A percentile compares a stretch with the other conserved stretches of the same genome.
phyloP scores from a whole-genome alignment of 2,113 vertebrate species.

The Chascanopsetta lugubris region DNA sequence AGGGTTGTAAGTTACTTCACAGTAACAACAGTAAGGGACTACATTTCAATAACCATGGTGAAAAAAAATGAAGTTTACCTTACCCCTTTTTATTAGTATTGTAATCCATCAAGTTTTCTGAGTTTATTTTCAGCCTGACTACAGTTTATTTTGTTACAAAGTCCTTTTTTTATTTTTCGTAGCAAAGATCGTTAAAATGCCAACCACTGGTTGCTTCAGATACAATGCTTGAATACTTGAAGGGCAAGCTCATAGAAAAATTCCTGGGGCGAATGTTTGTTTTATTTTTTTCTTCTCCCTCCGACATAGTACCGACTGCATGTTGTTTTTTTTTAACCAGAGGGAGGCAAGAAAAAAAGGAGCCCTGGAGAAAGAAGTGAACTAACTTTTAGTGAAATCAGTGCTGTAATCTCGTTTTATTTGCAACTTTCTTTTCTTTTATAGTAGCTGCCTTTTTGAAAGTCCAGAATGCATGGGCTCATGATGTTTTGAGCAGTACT shows the following conservation, averaged over 20 bases:
- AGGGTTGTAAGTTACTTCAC: constrained; percentile 34
- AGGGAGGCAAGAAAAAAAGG: constrained; percentile 53
- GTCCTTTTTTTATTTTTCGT: constrained; percentile 50
- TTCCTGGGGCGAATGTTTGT: constrained; percentile 36
- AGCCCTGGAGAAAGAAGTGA: constrained; percentile 76
- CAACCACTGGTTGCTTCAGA: constrained; percentile 77
- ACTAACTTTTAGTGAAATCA: constrained; percentile 65
- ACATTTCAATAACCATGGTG: constrained; percentile 47
- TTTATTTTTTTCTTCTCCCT: constrained; percentile 53
- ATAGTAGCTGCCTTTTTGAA: constrained; percentile 74
- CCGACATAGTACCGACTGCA: constrained; percentile 69
- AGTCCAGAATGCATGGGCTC: constrained; percentile 66
- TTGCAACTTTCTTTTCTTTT: constrained; percentile 61
- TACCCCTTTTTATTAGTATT: constrained; percentile 60
- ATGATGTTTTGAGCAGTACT: constrained; percentile 53
- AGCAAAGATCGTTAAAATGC: constrained; percentile 69
- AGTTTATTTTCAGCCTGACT: constrained; percentile 55
- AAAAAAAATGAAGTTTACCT: constrained; percentile 63
- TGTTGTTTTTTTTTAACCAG: constrained; percentile 74
- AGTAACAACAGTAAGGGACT: constrained; percentile 46
- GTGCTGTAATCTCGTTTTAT: constrained; percentile 67
- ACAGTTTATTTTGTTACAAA: constrained; percentile 49
- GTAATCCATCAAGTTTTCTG: constrained; percentile 42
- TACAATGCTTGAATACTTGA: constrained; percentile 79
- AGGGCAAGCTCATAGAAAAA: constrained; percentile 79